These are phyloP conservation scores for Ceratosolen fusciceps DNA, from an alignment of 1,140 invertebrate species.

Conservation along the genomic window DNA sequence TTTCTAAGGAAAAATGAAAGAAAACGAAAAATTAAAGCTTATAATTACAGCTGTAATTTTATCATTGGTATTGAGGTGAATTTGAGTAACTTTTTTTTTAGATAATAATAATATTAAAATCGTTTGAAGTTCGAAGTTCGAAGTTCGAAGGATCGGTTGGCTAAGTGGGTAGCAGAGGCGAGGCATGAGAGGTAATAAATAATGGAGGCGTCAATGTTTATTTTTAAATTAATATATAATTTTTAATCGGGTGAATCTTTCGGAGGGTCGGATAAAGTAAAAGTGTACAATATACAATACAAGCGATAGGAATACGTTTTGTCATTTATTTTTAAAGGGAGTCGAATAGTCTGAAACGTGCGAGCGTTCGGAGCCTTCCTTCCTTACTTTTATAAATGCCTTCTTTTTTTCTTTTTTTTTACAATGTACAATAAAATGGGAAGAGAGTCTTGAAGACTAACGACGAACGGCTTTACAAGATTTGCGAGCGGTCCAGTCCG, in stretches of 20 bases:
- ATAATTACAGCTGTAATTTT: too few species aligned
- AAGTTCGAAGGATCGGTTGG: too few species aligned
- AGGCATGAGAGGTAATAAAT: slow-evolving; percentile 39
- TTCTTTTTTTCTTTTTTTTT: slow-evolving; percentile 19
- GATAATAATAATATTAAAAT: too few species aligned
- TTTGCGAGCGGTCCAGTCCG: too few species aligned
- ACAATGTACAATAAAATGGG: slow-evolving; percentile 44
- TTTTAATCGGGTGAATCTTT: slow-evolving; percentile 67
- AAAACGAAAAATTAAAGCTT: too few species aligned
- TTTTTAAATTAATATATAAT: slow-evolving; percentile 73
- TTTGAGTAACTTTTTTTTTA: too few species aligned
- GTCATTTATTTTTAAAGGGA: slow-evolving; percentile 35
- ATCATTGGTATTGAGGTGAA: too few species aligned
- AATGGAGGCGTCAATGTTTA: slow-evolving; percentile 55
- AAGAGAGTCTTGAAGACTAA: slow-evolving; percentile 24
- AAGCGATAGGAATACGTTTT: slow-evolving; percentile 69
- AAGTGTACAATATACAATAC: slow-evolving; percentile 71
- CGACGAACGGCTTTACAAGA: too few species aligned
- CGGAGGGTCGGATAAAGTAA: slow-evolving; percentile 57
- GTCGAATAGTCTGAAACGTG: slow-evolving; percentile 52
- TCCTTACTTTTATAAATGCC: slow-evolving; percentile 55
- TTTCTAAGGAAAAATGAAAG: too few species aligned
- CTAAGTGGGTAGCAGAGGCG: not conserved
- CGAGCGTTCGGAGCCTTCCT: slow-evolving; percentile 56
- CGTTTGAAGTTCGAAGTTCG: too few species aligned